phyloP scores from a whole-genome alignment of 30 jellyfish, hydroid and myxozoan species.

The Haliclystus octoradiatus region DNA sequence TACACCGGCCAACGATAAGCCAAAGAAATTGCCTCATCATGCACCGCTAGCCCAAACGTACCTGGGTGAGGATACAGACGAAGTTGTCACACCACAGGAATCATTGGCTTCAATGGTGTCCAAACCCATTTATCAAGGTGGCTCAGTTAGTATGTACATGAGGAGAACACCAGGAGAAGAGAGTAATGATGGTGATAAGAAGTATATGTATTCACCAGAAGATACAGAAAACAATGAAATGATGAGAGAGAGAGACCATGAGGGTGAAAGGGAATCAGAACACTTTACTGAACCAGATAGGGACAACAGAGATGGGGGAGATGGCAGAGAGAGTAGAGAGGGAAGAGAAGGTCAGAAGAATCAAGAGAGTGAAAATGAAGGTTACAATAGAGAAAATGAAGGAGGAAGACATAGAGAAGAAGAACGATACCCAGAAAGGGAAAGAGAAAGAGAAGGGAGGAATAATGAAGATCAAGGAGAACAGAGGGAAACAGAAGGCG shows the following conservation, averaged over 20 bases:
- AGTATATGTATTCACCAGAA: conserved; percentile 2
- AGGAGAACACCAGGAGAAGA: conserved; percentile 1
- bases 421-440: not conserved
- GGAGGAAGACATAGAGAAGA: not conserved
- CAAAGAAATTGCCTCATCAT: not conserved
- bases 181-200: conserved; percentile 9
- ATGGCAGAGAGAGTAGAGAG: too few species aligned
- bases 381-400: not conserved
- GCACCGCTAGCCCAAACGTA: not conserved
- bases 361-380: not conserved
- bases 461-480: not conserved
- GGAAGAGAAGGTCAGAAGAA: not conserved
- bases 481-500: not conserved
- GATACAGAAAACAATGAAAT: conserved; percentile 10
- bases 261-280: conserved; percentile 10
- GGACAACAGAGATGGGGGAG: too few species aligned
- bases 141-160: not conserved
- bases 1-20: not conserved
- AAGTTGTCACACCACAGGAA: conserved; percentile 48
- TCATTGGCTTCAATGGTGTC: conserved; percentile 67
- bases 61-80: not conserved
- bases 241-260: conserved; percentile 12
- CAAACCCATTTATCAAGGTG: conserved; percentile 60
- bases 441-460: not conserved
- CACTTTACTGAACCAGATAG: conserved; percentile 5